phyloP scores from a whole-genome alignment of 2,888 invertebrate genomes.

The Trypoxylon attenuatum region DNA sequence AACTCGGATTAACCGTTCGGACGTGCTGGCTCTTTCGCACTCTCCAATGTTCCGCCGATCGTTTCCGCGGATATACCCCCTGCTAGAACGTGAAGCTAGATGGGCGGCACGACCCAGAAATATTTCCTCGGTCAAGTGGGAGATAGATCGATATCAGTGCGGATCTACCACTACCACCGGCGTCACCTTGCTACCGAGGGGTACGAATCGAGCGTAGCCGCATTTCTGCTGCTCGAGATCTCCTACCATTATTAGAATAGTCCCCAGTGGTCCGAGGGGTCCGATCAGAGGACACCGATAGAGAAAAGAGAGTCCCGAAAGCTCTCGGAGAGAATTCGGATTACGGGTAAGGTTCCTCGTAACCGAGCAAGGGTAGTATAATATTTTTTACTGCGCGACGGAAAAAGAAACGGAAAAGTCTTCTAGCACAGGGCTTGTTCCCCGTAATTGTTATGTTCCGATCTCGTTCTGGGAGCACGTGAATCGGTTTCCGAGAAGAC shows the following conservation, averaged over 20 bases:
- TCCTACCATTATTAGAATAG: conserved; percentile 14
- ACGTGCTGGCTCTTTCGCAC: neutral
- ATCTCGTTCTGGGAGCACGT: conserved; percentile 31
- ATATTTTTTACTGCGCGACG: no score
- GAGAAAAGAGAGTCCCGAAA: neutral
- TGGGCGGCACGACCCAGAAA: neutral
- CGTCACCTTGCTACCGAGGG: no score
- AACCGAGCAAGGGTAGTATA: no score
- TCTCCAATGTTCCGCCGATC: neutral
- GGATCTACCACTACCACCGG: no score
- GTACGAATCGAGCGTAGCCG: no score
- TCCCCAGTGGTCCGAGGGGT: no score
- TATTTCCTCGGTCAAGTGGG: neutral
- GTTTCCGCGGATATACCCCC: no score
- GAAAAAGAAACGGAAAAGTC: no score
- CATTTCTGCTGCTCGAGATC: no score
- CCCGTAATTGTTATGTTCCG: conserved; percentile 24
- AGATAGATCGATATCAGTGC: conserved; percentile 1
- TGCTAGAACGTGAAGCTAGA: neutral
- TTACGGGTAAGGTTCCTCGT: neutral
- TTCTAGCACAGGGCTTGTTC: no score
- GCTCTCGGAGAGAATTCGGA: conserved; percentile 1
- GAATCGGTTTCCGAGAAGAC: conserved; percentile 21
- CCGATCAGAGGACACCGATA: no score
- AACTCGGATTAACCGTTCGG: neutral